phyloP scores from a whole-genome alignment of 2,888 invertebrate species.

The Phortica okadai region DNA sequence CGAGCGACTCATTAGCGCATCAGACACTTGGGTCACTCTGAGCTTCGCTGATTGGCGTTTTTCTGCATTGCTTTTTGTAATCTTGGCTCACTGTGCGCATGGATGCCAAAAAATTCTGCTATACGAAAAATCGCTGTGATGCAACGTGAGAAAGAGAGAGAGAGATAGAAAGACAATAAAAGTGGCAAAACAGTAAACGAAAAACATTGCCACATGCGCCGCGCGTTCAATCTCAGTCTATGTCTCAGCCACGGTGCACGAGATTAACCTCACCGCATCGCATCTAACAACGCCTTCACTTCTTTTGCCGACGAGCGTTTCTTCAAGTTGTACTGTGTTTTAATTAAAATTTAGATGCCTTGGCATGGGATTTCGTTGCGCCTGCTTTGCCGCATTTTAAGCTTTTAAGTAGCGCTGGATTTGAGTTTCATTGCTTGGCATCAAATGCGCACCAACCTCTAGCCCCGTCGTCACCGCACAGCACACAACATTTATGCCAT shows the following conservation, averaged over 20 bases:
- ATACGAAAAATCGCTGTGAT: no score
- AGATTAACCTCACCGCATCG: conserved; percentile 48
- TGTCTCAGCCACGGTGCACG: conserved; percentile 57
- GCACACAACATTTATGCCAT: no score
- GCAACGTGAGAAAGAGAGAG: neutral
- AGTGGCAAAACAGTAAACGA: neutral
- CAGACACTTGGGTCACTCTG: neutral
- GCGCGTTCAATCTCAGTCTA: conserved; percentile 49
- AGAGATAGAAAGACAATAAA: no score
- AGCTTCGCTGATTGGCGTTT: neutral
- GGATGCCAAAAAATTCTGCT: neutral
- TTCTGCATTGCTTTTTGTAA: neutral
- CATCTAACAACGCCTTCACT: neutral
- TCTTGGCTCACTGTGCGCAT: conserved; percentile 11
- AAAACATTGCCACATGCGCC: no score
- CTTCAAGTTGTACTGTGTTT: conserved; percentile 54
- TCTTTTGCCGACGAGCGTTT: neutral
- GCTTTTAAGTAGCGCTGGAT: no score
- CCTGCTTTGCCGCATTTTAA: conserved; percentile 59
- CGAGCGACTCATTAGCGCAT: conserved; percentile 17
- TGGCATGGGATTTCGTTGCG: conserved; percentile 61
- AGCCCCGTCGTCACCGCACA: no score
- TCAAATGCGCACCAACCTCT: no score
- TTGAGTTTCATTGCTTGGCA: no score
- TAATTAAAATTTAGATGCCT: conserved; percentile 71